These are phyloP conservation scores for Microctenopoma steveboyesi DNA, from an alignment of 2,797 vertebrate genomes.

Conservation along the genomic window DNA sequence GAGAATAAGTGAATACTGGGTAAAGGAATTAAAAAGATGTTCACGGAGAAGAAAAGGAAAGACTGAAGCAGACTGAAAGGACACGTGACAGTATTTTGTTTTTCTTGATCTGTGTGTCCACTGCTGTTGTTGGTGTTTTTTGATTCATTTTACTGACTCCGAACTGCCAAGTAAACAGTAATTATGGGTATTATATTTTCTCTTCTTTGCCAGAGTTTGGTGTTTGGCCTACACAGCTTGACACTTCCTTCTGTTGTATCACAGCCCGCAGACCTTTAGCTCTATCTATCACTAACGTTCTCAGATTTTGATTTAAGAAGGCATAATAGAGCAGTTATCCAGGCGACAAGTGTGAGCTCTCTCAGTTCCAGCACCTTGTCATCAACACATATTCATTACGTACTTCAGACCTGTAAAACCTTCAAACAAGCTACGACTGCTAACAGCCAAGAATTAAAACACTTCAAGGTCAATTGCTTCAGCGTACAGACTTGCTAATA, in stretches of 20 bases:
- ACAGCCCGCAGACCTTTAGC: conserved; percentile 38
- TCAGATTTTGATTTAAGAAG: conserved; percentile 41
- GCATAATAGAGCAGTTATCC: conserved; percentile 42
- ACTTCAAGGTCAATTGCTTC: conserved; percentile 65
- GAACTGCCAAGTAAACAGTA: conserved; percentile 23
- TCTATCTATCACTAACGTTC: conserved; percentile 49
- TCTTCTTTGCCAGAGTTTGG: conserved; percentile 30
- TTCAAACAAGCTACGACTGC: conserved; percentile 57
- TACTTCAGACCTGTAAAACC: conserved; percentile 52
- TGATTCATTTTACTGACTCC: background rate
- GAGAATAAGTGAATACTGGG: conserved; percentile 30
- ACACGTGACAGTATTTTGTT: background rate
- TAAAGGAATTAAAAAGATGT: conserved; percentile 15
- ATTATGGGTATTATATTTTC: conserved; percentile 26
- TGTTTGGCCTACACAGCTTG: conserved; percentile 40
- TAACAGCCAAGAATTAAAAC: conserved; percentile 61
- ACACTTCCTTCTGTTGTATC: conserved; percentile 57
- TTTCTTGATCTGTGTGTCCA: conserved; percentile 12
- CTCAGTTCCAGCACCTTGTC: conserved; percentile 67
- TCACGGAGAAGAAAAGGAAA: background rate
- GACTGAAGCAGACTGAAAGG: background rate
- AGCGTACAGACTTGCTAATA: conserved; percentile 59
- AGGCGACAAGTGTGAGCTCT: conserved; percentile 44
- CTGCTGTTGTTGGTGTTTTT: conserved; percentile 13
- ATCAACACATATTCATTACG: conserved; percentile 70